These are phyloP conservation scores for Patella vulgata DNA, from an alignment of 1,140 invertebrate species.

Conservation along the genomic window DNA sequence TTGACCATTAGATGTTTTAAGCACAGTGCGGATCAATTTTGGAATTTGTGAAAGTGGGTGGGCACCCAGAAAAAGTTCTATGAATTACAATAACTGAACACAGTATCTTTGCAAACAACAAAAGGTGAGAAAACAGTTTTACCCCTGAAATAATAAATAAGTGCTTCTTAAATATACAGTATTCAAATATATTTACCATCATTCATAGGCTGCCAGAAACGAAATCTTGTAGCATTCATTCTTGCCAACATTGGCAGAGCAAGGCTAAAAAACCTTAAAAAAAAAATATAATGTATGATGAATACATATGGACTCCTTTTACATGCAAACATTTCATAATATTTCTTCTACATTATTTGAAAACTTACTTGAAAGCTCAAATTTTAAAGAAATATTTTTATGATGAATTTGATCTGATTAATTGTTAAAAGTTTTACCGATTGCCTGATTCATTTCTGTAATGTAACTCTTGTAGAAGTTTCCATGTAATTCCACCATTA, in stretches of 20 bases:
- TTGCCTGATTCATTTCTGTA: constrained; percentile 55
- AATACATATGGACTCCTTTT: not conserved
- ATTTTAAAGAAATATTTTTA: not conserved
- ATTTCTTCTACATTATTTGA: not conserved
- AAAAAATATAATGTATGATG: constrained; percentile 1
- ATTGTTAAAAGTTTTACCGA: too few relatives aligned
- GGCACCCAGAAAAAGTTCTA: too few relatives aligned
- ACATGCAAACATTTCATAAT: not conserved
- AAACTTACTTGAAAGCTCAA: not conserved
- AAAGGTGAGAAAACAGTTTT: too few relatives aligned
- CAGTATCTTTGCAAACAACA: too few relatives aligned
- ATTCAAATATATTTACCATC: too few relatives aligned
- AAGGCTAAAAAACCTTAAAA: constrained; percentile 54
- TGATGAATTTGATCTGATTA: too few relatives aligned
- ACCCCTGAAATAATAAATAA: too few relatives aligned
- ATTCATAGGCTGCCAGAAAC: constrained; percentile 68
- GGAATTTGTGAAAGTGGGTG: too few relatives aligned
- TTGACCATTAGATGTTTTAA: too few relatives aligned
- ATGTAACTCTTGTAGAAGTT: constrained; percentile 65
- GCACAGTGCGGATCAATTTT: too few relatives aligned
- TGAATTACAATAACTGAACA: too few relatives aligned
- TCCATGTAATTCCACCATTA: constrained; percentile 69
- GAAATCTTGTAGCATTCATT: constrained; percentile 67
- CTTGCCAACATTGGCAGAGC: constrained; percentile 46
- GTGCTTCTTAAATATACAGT: too few relatives aligned